Percentiles rank a stretch among this genome's conserved stretches.
These are phyloP conservation scores for Poeciliopsis infans DNA, from an alignment of 2,797 vertebrate species.

Conservation along the genomic window DNA sequence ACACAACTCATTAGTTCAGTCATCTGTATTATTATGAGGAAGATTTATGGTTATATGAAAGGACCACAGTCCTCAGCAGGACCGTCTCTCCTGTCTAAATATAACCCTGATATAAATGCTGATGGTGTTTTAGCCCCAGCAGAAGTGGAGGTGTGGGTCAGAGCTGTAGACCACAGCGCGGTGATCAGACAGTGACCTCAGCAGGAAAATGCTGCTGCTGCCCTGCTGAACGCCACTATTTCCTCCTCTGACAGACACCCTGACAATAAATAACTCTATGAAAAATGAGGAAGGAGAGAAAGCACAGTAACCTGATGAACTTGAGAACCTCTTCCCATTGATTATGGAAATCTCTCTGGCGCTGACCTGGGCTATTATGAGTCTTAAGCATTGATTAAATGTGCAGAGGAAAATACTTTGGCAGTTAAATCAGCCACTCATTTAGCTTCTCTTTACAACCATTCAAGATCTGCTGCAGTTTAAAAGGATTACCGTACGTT, in stretches of 20 bases:
- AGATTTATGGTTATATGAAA: not conserved
- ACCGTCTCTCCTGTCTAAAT: not conserved
- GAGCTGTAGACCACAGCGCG: constrained; percentile 11
- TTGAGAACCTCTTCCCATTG: constrained; percentile 71
- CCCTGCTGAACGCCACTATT: constrained; percentile 23
- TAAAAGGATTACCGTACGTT: constrained; percentile 61
- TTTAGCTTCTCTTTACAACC: constrained; percentile 49
- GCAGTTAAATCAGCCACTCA: constrained; percentile 71
- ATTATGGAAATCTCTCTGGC: constrained; percentile 73
- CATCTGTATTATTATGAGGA: not conserved
- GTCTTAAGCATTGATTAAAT: constrained; percentile 80
- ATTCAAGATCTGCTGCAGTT: constrained; percentile 52
- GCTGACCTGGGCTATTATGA: constrained; percentile 68
- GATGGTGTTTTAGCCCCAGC: not conserved
- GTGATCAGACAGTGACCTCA: constrained; percentile 29
- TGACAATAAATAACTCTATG: constrained; percentile 72
- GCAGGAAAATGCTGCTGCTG: not conserved
- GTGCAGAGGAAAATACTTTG: constrained; percentile 74
- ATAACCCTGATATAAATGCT: constrained; percentile 7
- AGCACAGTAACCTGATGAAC: constrained; percentile 72
- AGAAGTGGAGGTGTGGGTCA: constrained; percentile 14
- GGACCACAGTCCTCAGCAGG: not conserved
- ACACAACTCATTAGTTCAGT: not conserved
- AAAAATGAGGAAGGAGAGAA: constrained; percentile 63
- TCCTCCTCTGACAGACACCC: constrained; percentile 56